Evolutionary conservation across 2,888 invertebrate species (phyloP).

Genomic region (Tetrapedia diversipes): DNA sequence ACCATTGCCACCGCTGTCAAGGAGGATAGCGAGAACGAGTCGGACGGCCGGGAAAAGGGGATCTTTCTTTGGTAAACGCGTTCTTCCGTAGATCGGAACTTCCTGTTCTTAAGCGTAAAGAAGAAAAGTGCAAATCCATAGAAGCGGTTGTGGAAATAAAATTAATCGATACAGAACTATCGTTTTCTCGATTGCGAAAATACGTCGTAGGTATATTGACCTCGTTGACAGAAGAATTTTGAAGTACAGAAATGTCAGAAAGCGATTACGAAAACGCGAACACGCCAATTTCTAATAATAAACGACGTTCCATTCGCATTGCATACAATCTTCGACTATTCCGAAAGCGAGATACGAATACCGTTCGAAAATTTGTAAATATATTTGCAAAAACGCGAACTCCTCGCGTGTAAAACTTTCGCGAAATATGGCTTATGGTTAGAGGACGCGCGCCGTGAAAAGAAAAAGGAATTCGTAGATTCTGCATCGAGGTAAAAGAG

Average conservation of each 20-base stretch:
- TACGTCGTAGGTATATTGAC: conserved; percentile 3
- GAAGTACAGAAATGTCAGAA: too few relatives aligned
- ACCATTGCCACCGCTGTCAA: conserved; percentile 45
- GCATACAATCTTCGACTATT: neutral
- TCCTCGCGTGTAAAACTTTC: too few relatives aligned
- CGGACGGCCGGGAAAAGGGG: conserved; percentile 32
- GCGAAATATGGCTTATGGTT: too few relatives aligned
- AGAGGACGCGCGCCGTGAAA: neutral
- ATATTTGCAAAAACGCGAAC: too few relatives aligned
- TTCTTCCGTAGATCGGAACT: conserved; percentile 32
- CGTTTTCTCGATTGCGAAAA: too few relatives aligned
- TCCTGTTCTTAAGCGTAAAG: too few relatives aligned
- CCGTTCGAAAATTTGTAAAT: neutral
- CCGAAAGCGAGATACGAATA: neutral
- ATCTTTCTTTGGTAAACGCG: conserved; percentile 48
- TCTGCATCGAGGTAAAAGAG: conserved; percentile 16
- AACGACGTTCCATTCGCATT: neutral
- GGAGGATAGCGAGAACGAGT: conserved; percentile 31
- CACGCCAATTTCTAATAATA: neutral
- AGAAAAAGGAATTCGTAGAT: neutral
- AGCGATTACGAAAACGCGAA: neutral
- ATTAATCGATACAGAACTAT: too few relatives aligned
- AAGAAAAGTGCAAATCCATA: neutral
- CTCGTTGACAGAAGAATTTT: neutral
- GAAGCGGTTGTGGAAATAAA: too few relatives aligned